Evolutionary conservation across 2,888 invertebrate species (phyloP), one percentile per base, ranked within the genome.

Genomic region (Diachrysia chrysitis): DNA sequence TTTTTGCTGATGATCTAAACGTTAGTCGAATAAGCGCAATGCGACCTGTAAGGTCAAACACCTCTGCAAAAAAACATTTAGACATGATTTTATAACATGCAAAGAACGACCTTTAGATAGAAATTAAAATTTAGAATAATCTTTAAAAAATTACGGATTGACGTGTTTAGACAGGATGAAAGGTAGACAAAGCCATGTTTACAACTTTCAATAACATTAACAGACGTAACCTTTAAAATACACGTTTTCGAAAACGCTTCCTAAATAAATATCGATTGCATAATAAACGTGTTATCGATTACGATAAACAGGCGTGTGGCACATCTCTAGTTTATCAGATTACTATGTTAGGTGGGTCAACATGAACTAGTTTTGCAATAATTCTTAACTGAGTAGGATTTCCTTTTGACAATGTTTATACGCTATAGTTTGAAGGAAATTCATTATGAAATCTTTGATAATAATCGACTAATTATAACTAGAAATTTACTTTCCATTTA

Each of bases 321-420:
- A 77, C 88, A 84, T 85, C 86, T 81, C 85, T 86, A 83, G 73
- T 68, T 77, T 75, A 82, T 79, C 78, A 78, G 82, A 84, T 83
- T 68, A 63, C 66, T 73, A 71, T 62, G 77, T 73, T 66, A 71
- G 75, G 61, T 72, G 81, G 66, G 68, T 56, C 69, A 64, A 54
- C 69, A 46, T 66, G 76, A 46, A 58, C 79, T 76, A 76, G 71
- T 86, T 84, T 82, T 78, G 83, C 73, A 82, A 85, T 77, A 63
- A 37, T 21, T 71, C 76, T 73, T 62, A 63, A 63, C 63, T 79
- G 79, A 83, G 76, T 72, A 83, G 82, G 81, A 85, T 85, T 82
- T 84, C 83, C 82, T 85, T 67, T 67, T 54, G 32, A n/a, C 32
- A 25, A 29, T 19, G 66, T 67, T 66, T 72, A 70, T 64, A 69